Base-by-base conservation (phyloP, 2,113 vertebrate genomes). In the Scytalopus superciliaris region DNA sequence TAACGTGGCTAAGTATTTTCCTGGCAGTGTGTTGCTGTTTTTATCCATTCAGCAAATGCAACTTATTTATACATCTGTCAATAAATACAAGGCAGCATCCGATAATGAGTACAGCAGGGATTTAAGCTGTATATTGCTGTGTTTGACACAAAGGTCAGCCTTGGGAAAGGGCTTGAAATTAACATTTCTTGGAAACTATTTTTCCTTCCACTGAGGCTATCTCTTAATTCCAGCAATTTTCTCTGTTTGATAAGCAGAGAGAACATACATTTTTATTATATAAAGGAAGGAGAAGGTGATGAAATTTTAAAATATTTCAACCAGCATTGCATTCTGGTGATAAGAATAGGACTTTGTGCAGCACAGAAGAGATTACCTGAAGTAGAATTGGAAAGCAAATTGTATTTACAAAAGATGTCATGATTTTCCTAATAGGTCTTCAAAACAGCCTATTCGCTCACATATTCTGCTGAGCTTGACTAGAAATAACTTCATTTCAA, bases 331-430 rank as follows among this genome's bases (percentile, higher is more conserved):
- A 90, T 91, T 97, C 72, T 89, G 86, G 92, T 97, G 98, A 98
- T 98, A 98, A 98, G 98, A 95, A 94, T 84, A 89, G 94, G 92
- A 92, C 79, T 95, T 97, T 84, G 37, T 77, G 77, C 79, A 79
- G 56, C 91, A 79, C 90, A 78, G 94, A 97, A 96, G 94, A 97
- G 98, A 98, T 98, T 98, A 97, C 93, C 97, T 90, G 93, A 94
- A 87, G 95, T 50, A 94, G 91, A 97, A 97, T 94, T 96, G 97
- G 96, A 95, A 97, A 97, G 97, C 86, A 98, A 97, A 97, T 97
- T 98, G 96, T 98, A 95, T 98, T 98, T 98, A 98, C 97, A 97
- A 94, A 97, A 97, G 97, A 96, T 96, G 89, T 94, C 90, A 73
- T 97, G 95, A 96, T 96, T 88, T 97, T 97, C 84, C 94, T 98